Conservation (phyloP, 2,888 invertebrate species). For the Leistus spinibarbis region DNA sequence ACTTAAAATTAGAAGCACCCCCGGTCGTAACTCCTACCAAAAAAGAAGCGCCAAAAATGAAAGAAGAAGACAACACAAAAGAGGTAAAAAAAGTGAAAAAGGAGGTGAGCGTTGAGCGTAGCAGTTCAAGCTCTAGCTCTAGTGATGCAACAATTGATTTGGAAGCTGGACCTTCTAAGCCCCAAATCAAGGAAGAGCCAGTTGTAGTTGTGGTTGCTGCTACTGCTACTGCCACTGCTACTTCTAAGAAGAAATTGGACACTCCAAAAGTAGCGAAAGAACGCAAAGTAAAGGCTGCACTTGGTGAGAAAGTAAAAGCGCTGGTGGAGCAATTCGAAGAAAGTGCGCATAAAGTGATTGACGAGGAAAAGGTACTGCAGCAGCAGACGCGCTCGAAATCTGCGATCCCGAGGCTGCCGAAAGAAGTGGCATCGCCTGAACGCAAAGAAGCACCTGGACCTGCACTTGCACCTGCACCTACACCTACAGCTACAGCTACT, state of each 20-base stretch:
- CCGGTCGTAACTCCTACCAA: constrained; percentile 40
- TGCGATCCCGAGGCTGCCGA: constrained; percentile 41
- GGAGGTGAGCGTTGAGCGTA: constrained; percentile 12
- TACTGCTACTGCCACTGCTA: constrained; percentile 45
- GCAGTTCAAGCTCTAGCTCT: not conserved
- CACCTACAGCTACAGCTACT: constrained; percentile 9
- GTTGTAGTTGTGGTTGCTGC: constrained; percentile 52
- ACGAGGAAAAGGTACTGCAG: constrained; percentile 49
- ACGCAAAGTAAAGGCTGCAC: constrained; percentile 52
- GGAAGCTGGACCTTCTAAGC: not conserved
- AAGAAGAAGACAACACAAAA: constrained; percentile 47
- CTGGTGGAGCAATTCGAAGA: constrained; percentile 52
- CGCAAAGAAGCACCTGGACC: constrained; percentile 41
- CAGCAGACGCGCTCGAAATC: constrained; percentile 56
- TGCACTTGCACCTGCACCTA: constrained; percentile 45
- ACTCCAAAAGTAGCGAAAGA: constrained; percentile 42
- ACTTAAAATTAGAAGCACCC: constrained; percentile 44
- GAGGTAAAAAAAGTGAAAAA: constrained; percentile 43
- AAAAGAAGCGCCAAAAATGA: constrained; percentile 45
- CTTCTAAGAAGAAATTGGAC: constrained; percentile 35
- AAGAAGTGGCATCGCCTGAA: constrained; percentile 42
- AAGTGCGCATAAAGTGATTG: constrained; percentile 48
- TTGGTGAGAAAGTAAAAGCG: constrained; percentile 53
- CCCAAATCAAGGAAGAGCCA: constrained; percentile 61
- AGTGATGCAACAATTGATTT: not conserved